Evolutionary conservation across 30 jellyfish, hydroid and myxozoan species (phyloP).

Genomic region (Pseudorhiza aurosa): DNA sequence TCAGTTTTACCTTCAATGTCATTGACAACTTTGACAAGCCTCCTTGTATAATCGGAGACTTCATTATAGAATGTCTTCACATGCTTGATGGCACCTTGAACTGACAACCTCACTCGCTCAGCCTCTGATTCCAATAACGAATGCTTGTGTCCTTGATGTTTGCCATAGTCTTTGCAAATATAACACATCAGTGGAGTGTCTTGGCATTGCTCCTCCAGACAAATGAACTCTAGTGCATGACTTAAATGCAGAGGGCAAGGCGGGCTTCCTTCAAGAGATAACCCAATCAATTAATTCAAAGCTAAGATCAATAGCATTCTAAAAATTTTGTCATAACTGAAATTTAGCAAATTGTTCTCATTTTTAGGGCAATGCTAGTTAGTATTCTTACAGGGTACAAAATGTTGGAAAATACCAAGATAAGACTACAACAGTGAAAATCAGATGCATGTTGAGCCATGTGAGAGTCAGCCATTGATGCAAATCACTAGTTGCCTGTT

Average conservation of each 20-base stretch:
- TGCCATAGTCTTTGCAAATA: conserved; percentile 96
- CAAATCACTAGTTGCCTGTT: too few relatives aligned
- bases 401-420: too few relatives aligned
- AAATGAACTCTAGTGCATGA: conserved; percentile 93
- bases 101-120: conserved; percentile 82
- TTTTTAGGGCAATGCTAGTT: too few relatives aligned
- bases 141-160: conserved; percentile 96
- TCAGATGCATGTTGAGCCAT: too few relatives aligned
- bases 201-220: conserved; percentile 90
- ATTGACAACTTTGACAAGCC: conserved; percentile 77
- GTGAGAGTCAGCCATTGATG: too few relatives aligned
- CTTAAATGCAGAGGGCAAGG: conserved; percentile 90
- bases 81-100: conserved; percentile 85
- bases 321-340: too few relatives aligned
- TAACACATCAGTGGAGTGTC: conserved; percentile 92
- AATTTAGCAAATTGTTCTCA: too few relatives aligned
- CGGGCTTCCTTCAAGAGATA: too few relatives aligned
- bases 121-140: conserved; percentile 91
- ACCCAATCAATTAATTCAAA: too few relatives aligned
- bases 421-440: too few relatives aligned
- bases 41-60: conserved; percentile 81
- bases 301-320: too few relatives aligned
- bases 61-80: conserved; percentile 84
- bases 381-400: too few relatives aligned
- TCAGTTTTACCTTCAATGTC: conserved; percentile 95